Base-by-base conservation (phyloP, 1,140 invertebrate species). In the Ceratoteleas bidentatus region DNA sequence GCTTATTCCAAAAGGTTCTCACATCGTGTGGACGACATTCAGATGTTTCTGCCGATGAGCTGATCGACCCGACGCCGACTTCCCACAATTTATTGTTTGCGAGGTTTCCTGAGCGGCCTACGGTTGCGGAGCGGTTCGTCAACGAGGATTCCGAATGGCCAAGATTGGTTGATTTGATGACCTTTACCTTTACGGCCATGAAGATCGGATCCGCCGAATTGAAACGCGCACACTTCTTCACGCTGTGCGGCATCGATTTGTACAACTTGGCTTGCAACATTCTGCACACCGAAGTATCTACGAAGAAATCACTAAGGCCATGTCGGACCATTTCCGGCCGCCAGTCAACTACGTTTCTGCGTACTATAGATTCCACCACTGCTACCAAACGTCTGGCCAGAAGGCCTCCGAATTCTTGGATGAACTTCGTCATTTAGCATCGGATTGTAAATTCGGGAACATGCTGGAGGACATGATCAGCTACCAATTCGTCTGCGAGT, bases 261-360 rank as follows among this genome's bases (percentile, higher is more conserved):
- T 58, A 58, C 36, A 14, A 58, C 40, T 58, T 40, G 11, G 16
- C 33, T n/a, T 58, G 36, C 16, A 58, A 58, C 40, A 58, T 43
- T 14, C 40, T 58, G 16, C 36, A 56, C 11, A 14, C 33, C 8
- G 36, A 58, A 40, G 36, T 40, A 36, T 13, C 9, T 58, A 58
- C 13, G 54, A 58, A 9, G 14, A 40, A 14, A 58, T 58, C 16
- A 11, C 40, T 4, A 43, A 40, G 40, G 14, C 24, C 10, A 38
- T 58, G 2, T 40, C 54, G 32, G 36, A 38, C 11, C 54, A 58
- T 40, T 58, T 58, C 13, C 45, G 45, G 4, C 45, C 45, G 13
- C 45, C 6, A 13, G 45, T 47, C 45, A 47, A 47, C 13, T 47
- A 47, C 11, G 45, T 47, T 8, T 6, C 45, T 47, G 45, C 45